phyloP scores from a whole-genome alignment of 2,113 vertebrate genomes.

The Hystrix cristata region DNA sequence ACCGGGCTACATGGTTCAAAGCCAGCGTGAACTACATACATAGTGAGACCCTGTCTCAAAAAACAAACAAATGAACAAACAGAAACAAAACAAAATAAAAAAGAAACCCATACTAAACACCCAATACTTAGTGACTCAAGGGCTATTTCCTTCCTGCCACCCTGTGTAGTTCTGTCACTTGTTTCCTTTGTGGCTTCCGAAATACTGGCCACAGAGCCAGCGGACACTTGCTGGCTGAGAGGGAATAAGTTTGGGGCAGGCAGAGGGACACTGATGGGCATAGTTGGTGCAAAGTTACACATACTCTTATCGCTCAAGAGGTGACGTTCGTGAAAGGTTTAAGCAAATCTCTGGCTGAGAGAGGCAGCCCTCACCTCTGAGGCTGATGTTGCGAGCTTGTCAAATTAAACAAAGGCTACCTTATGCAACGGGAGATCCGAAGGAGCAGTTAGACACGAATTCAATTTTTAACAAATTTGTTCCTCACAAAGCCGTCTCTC shows the following conservation, averaged over 20 bases:
- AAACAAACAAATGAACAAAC: background rate
- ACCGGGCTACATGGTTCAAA: background rate
- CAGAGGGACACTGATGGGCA: background rate
- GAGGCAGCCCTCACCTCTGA: conserved; percentile 53
- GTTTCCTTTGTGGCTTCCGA: background rate
- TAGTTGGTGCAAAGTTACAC: background rate
- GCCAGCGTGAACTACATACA: background rate
- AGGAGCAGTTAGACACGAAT: conserved; percentile 64
- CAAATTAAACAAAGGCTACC: conserved; percentile 62
- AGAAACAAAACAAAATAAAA: background rate
- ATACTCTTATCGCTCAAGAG: background rate
- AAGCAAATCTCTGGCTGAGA: conserved; percentile 54
- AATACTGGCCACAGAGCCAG: background rate
- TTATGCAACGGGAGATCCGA: conserved; percentile 62
- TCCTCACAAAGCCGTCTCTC: conserved; percentile 55
- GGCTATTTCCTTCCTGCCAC: background rate
- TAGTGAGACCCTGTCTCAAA: background rate
- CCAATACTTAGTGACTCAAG: no score
- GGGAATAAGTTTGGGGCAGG: background rate
- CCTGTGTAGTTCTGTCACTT: background rate
- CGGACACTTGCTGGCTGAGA: background rate
- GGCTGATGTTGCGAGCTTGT: conserved; percentile 48
- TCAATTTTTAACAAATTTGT: conserved; percentile 53
- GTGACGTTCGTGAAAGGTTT: conserved; percentile 22
- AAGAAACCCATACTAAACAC: background rate